These are phyloP conservation scores for Spodoptera picta DNA, from an alignment of 2,888 invertebrate species.

Conservation along the genomic window DNA sequence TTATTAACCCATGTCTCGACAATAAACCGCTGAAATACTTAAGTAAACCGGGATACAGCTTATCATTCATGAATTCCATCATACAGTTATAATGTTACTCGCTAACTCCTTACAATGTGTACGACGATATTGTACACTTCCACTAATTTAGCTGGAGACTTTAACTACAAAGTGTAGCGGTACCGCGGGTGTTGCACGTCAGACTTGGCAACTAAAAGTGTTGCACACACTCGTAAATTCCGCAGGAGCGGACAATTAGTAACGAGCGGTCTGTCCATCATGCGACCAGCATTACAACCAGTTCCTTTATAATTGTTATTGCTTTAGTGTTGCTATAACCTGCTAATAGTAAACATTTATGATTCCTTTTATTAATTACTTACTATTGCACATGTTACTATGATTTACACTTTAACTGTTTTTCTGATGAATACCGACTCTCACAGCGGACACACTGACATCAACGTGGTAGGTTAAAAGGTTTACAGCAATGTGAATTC, in stretches of 20 bases:
- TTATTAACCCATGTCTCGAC: not conserved
- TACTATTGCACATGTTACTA: slow-evolving; percentile 30
- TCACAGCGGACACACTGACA: slow-evolving; percentile 47
- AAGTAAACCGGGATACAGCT: slow-evolving; percentile 1
- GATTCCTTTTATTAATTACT: slow-evolving; percentile 24
- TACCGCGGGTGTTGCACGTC: slow-evolving; percentile 7
- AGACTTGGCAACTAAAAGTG: slow-evolving; percentile 17
- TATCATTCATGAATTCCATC: slow-evolving; percentile 7
- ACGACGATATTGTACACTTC: slow-evolving; percentile 10
- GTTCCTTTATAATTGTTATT: slow-evolving; percentile 24
- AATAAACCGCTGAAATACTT: not conserved
- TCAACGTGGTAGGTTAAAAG: slow-evolving; percentile 59
- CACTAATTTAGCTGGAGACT: slow-evolving; percentile 9
- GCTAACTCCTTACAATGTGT: slow-evolving; percentile 1
- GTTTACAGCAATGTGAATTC: slow-evolving; percentile 55
- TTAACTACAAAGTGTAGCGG: slow-evolving; percentile 12
- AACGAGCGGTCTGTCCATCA: slow-evolving; percentile 25
- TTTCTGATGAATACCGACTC: slow-evolving; percentile 29
- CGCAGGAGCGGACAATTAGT: slow-evolving; percentile 23
- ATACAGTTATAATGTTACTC: slow-evolving; percentile 2
- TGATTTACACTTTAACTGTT: slow-evolving; percentile 45
- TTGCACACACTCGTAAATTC: slow-evolving; percentile 27
- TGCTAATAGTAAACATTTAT: slow-evolving; percentile 36
- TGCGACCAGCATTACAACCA: slow-evolving; percentile 22
- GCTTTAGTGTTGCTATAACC: slow-evolving; percentile 28